Conservation (phyloP, 2,113 vertebrate genomes). For the Rana temporaria region DNA sequence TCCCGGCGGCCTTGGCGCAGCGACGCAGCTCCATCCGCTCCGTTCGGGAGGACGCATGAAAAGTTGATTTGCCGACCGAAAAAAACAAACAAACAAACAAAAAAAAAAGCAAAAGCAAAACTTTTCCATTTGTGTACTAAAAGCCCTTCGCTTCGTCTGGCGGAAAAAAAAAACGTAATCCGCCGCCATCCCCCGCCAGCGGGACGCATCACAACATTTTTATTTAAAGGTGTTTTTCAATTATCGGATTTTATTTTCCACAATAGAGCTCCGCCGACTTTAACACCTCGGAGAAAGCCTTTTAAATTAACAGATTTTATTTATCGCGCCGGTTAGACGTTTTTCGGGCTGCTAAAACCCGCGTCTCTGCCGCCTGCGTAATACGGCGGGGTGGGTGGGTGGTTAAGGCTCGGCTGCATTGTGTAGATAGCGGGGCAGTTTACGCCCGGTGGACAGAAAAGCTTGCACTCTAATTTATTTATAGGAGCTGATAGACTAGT, state of each 20-base stretch:
- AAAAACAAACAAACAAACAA: neutral
- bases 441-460: neutral
- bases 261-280: slow-evolving; percentile 64
- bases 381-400: slow-evolving; percentile 55
- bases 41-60: neutral
- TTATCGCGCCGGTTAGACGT: slow-evolving; percentile 66
- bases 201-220: slow-evolving; percentile 57
- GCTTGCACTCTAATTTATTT: neutral
- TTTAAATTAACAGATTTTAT: slow-evolving; percentile 80
- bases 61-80: neutral
- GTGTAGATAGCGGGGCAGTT: neutral
- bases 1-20: slow-evolving; percentile 21
- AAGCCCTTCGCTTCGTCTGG: slow-evolving; percentile 21
- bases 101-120: neutral
- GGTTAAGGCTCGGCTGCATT: slow-evolving; percentile 59
- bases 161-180: slow-evolving; percentile 55
- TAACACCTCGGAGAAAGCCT: slow-evolving; percentile 69
- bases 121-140: slow-evolving; percentile 12
- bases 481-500: neutral
- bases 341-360: slow-evolving; percentile 60
- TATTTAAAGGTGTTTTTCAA: slow-evolving; percentile 70
- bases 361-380: slow-evolving; percentile 58
- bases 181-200: slow-evolving; percentile 54
- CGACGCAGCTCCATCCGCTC: neutral
- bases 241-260: slow-evolving; percentile 76